Evolutionary conservation across 2,797 vertebrate species (phyloP).

Genomic region (Podarcis lilfordi): DNA sequence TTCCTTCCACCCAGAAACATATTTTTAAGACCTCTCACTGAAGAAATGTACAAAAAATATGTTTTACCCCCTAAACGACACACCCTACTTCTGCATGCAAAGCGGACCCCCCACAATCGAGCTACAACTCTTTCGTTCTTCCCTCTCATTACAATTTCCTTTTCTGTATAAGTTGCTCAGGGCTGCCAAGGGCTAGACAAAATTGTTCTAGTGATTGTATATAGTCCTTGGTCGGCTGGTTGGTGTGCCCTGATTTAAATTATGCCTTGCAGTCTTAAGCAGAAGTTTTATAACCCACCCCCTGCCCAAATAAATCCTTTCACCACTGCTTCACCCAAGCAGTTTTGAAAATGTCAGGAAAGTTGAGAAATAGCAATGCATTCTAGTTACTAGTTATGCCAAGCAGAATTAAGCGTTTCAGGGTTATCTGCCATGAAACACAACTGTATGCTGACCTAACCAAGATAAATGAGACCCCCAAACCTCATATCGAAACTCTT

Average conservation of each 20-base stretch:
- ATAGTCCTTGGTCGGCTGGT: background rate
- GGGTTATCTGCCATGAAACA: constrained; percentile 18
- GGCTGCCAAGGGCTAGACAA: background rate
- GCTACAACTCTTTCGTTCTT: too few relatives aligned
- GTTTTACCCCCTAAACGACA: too few relatives aligned
- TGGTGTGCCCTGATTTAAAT: background rate
- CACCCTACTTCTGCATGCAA: too few relatives aligned
- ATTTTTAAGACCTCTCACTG: too few relatives aligned
- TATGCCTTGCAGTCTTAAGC: background rate
- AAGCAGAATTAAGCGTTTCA: constrained; percentile 14
- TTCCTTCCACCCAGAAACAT: too few relatives aligned
- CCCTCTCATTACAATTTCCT: background rate
- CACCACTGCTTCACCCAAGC: background rate
- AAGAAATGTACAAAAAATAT: too few relatives aligned
- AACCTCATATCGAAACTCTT: background rate
- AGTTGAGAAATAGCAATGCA: background rate
- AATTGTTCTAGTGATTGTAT: background rate
- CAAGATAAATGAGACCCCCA: constrained; percentile 20
- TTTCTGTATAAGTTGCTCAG: background rate
- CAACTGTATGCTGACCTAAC: constrained; percentile 15
- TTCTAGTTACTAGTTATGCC: background rate
- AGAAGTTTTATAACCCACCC: background rate
- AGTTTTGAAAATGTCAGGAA: constrained; percentile 7
- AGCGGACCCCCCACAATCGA: too few relatives aligned
- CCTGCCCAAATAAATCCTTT: background rate